Conservation (phyloP, 2,888 invertebrate species). For the Eurois occulta region DNA sequence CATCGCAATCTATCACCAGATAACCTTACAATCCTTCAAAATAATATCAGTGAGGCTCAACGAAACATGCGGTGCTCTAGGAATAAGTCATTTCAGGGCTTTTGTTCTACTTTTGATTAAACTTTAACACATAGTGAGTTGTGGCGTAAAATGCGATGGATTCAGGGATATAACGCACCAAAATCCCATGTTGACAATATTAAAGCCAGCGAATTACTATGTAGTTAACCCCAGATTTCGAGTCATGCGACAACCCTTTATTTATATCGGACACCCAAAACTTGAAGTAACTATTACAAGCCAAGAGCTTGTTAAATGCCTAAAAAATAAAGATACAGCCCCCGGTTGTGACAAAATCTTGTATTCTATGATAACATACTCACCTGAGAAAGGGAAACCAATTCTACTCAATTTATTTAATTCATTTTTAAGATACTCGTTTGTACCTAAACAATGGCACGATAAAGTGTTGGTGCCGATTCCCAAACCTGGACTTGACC, state of each 20-base stretch:
- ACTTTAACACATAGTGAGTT: background rate
- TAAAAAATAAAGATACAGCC: slow-evolving; percentile 66
- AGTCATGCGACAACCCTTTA: background rate
- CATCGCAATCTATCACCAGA: too few species aligned
- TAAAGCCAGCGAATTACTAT: background rate
- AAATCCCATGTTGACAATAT: background rate
- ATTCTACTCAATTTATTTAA: too few species aligned
- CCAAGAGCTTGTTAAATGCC: background rate
- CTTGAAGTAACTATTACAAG: background rate
- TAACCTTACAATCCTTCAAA: too few species aligned
- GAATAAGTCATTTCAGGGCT: background rate
- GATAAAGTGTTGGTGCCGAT: too few species aligned
- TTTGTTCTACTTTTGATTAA: background rate
- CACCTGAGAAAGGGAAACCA: too few species aligned
- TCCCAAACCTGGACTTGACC: too few species aligned
- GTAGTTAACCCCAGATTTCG: background rate
- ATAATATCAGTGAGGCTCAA: background rate
- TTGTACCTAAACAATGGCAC: too few species aligned
- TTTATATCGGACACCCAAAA: background rate
- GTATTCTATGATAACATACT: too few species aligned
- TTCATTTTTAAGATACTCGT: too few species aligned
- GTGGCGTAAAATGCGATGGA: slow-evolving; percentile 2
- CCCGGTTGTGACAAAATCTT: too few species aligned
- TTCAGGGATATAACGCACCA: background rate
- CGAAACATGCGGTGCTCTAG: background rate